Evolutionary conservation across 2,113 vertebrate genomes (phyloP).

Genomic region (Ceratotherium simum): DNA sequence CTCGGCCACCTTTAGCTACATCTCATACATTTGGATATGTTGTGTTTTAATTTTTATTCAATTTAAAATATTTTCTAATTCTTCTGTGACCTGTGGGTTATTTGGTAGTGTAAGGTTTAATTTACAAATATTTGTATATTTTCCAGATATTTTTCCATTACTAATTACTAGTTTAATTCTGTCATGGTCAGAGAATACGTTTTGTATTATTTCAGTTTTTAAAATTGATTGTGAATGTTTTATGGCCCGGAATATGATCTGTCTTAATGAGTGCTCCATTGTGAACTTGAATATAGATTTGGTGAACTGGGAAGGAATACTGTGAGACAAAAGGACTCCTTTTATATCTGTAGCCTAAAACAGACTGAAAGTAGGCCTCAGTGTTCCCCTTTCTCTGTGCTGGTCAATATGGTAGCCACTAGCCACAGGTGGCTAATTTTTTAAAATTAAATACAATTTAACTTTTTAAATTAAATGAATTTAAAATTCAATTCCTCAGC

Average conservation of each 20-base stretch:
- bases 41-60: neutral
- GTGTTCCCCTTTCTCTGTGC: neutral
- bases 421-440: neutral
- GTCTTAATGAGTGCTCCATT: neutral
- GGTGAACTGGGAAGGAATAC: neutral
- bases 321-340: neutral
- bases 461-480: neutral
- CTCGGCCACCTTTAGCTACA: neutral
- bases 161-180: neutral
- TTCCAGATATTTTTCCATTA: neutral
- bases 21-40: neutral
- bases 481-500: neutral
- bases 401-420: neutral
- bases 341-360: neutral
- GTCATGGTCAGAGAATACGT: neutral
- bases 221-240: neutral
- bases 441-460: neutral
- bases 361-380: neutral
- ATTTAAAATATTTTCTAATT: neutral
- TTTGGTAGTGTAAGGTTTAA: neutral
- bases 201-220: neutral
- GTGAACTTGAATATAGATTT: neutral
- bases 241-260: neutral
- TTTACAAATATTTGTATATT: neutral
- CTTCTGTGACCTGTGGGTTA: neutral